These are phyloP conservation scores for Phalacrocorax aristotelis DNA, from an alignment of 2,113 vertebrate genomes.

Conservation along the genomic window DNA sequence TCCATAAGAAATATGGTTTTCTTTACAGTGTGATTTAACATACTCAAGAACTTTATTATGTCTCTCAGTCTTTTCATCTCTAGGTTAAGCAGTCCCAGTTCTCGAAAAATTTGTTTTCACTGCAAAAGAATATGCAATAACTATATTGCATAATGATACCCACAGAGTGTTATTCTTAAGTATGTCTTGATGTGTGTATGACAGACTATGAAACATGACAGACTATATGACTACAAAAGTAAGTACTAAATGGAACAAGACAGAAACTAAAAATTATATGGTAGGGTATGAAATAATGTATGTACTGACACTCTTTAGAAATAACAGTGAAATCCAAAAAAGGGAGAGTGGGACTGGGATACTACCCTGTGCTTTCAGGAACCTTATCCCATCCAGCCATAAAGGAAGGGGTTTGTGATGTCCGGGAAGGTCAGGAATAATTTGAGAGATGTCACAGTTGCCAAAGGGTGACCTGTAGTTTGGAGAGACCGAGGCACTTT, in stretches of 20 bases:
- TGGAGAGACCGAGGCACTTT: background rate
- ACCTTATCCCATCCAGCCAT: background rate
- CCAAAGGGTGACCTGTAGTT: too few relatives aligned
- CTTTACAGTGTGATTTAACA: background rate
- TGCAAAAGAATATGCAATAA: background rate
- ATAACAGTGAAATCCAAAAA: background rate
- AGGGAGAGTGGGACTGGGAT: background rate
- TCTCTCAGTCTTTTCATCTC: background rate
- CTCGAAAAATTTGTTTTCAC: background rate
- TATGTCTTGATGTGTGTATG: background rate
- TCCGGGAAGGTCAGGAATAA: background rate
- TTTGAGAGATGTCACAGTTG: background rate
- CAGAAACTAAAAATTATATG: background rate
- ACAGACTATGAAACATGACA: background rate
- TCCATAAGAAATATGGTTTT: background rate
- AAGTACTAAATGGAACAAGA: background rate
- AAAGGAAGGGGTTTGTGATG: background rate
- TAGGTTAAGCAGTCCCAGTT: background rate
- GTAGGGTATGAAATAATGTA: background rate
- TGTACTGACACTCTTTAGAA: background rate
- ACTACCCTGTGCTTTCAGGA: background rate
- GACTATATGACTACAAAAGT: background rate
- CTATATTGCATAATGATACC: background rate
- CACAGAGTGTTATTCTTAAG: background rate
- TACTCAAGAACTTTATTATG: background rate